phyloP scores from a whole-genome alignment of 2,797 vertebrate species.

The Hafferia zeledoni region DNA sequence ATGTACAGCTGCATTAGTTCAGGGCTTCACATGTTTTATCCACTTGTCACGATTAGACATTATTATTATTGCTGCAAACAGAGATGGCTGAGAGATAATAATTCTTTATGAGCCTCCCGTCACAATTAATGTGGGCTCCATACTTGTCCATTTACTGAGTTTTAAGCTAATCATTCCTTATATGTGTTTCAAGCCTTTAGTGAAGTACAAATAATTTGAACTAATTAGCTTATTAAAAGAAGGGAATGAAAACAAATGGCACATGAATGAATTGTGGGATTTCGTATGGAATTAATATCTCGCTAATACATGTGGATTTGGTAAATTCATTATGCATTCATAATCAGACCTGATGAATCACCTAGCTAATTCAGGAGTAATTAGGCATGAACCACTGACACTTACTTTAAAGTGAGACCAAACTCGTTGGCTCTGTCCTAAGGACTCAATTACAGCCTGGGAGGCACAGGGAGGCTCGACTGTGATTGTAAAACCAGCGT shows the following conservation, averaged over 20 bases:
- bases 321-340: conserved; percentile 80
- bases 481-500: not conserved
- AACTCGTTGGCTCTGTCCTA: conserved; percentile 64
- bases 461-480: not conserved
- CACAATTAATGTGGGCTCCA: conserved; percentile 72
- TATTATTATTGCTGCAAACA: conserved; percentile 74
- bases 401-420: conserved; percentile 74
- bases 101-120: conserved; percentile 76
- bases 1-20: conserved; percentile 70
- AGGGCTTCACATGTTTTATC: conserved; percentile 67
- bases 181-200: conserved; percentile 77
- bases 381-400: conserved; percentile 77
- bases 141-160: conserved; percentile 72
- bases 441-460: conserved; percentile 28
- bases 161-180: conserved; percentile 78
- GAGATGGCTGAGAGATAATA: conserved; percentile 75
- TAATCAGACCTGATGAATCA: conserved; percentile 82
- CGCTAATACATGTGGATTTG: conserved; percentile 76
- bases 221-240: conserved; percentile 82
- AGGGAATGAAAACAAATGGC: conserved; percentile 80
- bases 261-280: conserved; percentile 79
- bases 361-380: conserved; percentile 79
- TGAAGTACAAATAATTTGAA: conserved; percentile 83
- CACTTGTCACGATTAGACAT: conserved; percentile 73
- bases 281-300: conserved; percentile 79